Percentiles rank a stretch among this genome's conserved stretches.
These are phyloP conservation scores for Oreortyx pictus DNA, from an alignment of 2,797 vertebrate genomes.

Conservation along the genomic window DNA sequence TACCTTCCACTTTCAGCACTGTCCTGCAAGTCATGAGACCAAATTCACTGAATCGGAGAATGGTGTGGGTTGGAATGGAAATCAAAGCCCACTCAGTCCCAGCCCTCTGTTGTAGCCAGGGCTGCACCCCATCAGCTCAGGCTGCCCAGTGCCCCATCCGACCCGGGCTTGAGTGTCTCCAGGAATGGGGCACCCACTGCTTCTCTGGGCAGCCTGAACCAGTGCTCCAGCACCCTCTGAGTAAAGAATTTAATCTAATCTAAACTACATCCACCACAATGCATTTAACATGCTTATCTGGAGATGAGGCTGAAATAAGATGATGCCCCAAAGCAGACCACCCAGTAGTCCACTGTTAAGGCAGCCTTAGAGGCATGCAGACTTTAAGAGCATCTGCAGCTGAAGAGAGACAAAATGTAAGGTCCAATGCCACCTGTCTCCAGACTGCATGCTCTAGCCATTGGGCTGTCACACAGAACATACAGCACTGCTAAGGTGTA, in stretches of 20 bases:
- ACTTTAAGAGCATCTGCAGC: background rate
- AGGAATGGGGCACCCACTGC: too few species aligned
- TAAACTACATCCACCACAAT: background rate
- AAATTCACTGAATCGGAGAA: background rate
- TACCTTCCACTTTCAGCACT: fast-evolving
- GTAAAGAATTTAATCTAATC: too few species aligned
- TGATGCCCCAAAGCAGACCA: background rate
- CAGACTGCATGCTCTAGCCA: background rate
- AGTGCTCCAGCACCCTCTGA: too few species aligned
- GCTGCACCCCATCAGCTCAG: too few species aligned
- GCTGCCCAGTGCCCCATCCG: too few species aligned
- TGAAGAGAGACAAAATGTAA: background rate
- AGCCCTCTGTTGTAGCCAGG: too few species aligned
- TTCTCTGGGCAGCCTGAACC: too few species aligned
- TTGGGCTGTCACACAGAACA: background rate
- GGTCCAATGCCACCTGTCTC: background rate
- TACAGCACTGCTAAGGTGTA: background rate
- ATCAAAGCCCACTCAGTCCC: too few species aligned
- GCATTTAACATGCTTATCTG: background rate
- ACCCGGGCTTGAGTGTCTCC: too few species aligned
- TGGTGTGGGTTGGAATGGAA: too few species aligned
- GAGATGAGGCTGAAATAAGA: background rate
- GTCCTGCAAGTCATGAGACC: background rate
- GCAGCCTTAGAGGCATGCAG: background rate
- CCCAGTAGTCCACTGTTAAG: background rate